Evolutionary conservation across 2,888 invertebrate genomes (phyloP).

Genomic region (Ametastegia equiseti): DNA sequence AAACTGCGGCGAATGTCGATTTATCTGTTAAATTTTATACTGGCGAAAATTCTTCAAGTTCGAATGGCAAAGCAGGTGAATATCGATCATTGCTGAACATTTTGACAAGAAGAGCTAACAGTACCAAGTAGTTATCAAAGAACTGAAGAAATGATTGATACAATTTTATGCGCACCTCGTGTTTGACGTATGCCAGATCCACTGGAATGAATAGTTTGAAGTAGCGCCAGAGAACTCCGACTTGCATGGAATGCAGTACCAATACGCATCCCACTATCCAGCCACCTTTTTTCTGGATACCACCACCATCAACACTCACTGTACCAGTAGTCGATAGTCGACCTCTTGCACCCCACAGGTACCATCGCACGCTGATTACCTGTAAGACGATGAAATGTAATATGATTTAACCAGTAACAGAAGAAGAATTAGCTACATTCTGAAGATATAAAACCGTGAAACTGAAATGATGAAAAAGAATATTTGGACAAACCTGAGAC

Average conservation of each 20-base stretch:
- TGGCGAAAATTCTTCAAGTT: not conserved
- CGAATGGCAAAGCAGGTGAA: not conserved
- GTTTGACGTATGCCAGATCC: slow-evolving; percentile 88
- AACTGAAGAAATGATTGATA: not conserved
- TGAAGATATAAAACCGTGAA: no score
- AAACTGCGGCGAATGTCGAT: not conserved
- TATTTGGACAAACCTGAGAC: slow-evolving; percentile 80
- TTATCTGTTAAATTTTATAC: not conserved
- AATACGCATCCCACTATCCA: slow-evolving; percentile 77
- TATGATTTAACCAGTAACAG: not conserved
- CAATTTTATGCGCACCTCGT: slow-evolving; percentile 80
- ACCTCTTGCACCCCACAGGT: slow-evolving; percentile 77
- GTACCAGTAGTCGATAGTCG: slow-evolving; percentile 63
- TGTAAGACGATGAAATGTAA: slow-evolving; percentile 61
- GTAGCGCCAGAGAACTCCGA: slow-evolving; percentile 89
- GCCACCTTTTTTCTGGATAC: slow-evolving; percentile 62
- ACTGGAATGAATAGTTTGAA: slow-evolving; percentile 91
- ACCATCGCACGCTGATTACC: slow-evolving; percentile 87
- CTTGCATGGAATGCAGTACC: slow-evolving; percentile 82
- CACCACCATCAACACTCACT: slow-evolving; percentile 57
- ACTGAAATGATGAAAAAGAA: no score
- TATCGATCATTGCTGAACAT: not conserved
- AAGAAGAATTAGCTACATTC: no score
- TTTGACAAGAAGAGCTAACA: not conserved
- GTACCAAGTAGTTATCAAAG: not conserved